Base-by-base conservation (phyloP, 2,797 vertebrate genomes). In the Urocyon cinereoargenteus region DNA sequence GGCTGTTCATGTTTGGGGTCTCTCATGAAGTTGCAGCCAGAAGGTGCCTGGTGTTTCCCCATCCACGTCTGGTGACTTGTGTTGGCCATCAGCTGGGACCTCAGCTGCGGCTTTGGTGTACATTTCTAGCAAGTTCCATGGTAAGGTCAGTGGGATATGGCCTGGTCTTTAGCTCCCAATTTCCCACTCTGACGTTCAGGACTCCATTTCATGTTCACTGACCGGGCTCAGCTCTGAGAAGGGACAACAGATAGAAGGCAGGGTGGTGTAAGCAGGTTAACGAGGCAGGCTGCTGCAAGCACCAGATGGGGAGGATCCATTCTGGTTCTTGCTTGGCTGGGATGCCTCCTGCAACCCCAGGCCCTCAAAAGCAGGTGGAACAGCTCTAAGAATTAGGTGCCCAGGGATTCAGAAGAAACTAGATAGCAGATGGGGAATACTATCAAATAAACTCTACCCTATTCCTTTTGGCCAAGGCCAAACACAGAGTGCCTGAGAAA, bases 401-500 rank as follows among this genome's bases (percentile, higher is more conserved):
- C 82, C 68, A 34, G 62, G 24, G 12, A 68, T 28, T n/a, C 31
- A 49, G 55, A 90, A 36, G 19, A 96, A 91, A 57, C 34, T 36
- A 61, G 55, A 40, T 9, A 19, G 61, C 57, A 9, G 36, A 62
- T 6, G 11, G 24, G 28, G 24, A 82, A 53, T 49, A 61, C 57
- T 12, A 94, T 12, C 68, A 64, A 62, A 89, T 88, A 94, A 88
- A 91, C 28, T 21, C 53, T 36, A 61, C 11, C 51, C 10, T 1
- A 1, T 70, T 89, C 36, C 49, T 86, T 15, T 3, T 22, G n/a
- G 78, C 90, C 85, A 75, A 66, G 53, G 83, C 55, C 13, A 12
- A 68, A 57, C 51, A 82, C 49, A 45, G 82, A 82, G 21, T 70
- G 15, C 49, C 81, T 57, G 53, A 78, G 87, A 96, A 96, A 90